Evolutionary conservation across 2,797 vertebrate species (phyloP).

Genomic region (Tokudaia tokunoshimensis): DNA sequence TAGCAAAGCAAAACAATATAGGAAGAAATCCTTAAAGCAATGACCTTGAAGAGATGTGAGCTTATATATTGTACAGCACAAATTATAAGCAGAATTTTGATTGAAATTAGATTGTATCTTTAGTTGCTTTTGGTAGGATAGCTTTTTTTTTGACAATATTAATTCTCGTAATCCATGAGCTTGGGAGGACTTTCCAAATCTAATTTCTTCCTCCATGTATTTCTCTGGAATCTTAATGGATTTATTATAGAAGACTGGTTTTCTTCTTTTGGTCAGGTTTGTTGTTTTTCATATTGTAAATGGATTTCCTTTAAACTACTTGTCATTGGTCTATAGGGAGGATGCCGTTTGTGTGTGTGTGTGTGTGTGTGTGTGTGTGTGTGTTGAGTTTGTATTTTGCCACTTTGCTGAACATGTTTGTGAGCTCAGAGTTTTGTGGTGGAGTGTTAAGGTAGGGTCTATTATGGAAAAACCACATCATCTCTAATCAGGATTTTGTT

Average conservation of each 20-base stretch:
- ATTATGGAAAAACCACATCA: not conserved
- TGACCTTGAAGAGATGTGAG: not conserved
- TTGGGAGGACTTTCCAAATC: not conserved
- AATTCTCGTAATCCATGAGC: not conserved
- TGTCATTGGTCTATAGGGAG: not conserved
- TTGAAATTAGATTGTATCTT: not conserved
- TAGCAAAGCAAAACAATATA: not conserved
- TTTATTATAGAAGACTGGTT: not conserved
- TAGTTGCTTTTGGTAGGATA: not conserved
- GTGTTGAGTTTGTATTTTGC: not conserved
- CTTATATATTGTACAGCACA: not conserved
- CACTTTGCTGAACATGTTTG: not conserved
- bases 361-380: not conserved
- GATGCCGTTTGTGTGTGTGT: not conserved
- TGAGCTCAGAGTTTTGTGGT: not conserved
- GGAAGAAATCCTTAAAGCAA: not conserved
- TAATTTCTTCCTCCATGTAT: not conserved
- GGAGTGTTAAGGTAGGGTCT: not conserved
- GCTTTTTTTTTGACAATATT: not conserved
- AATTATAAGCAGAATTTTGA: not conserved
- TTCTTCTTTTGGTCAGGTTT: not conserved
- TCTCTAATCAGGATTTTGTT: not conserved
- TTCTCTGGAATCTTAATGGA: not conserved
- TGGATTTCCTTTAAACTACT: not conserved
- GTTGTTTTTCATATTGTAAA: not conserved